Percentiles rank a stretch among this genome's conserved stretches.
These are phyloP conservation scores for Coregonus ussuriensis DNA, from an alignment of 2,797 vertebrate species.

Conservation along the genomic window DNA sequence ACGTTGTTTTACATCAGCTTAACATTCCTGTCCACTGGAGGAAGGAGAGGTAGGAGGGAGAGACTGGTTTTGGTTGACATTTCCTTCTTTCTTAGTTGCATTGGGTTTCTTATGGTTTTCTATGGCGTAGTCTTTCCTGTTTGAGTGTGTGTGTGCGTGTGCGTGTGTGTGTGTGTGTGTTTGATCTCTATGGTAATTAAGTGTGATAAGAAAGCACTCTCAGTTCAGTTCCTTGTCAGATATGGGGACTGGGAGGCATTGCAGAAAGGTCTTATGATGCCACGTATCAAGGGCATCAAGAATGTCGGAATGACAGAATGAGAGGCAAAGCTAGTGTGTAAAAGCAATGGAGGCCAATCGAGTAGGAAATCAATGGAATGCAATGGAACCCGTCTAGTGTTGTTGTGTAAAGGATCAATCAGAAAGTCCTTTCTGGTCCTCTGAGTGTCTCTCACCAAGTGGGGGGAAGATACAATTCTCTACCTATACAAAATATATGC, in stretches of 20 bases:
- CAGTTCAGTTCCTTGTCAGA: neutral
- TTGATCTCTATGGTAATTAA: neutral
- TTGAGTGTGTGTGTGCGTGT: neutral
- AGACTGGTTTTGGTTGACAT: neutral
- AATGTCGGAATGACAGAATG: neutral
- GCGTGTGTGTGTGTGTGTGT: no score
- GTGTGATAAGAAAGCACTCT: neutral
- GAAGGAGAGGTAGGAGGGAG: neutral
- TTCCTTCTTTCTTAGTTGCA: neutral
- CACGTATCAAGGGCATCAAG: conserved; percentile 1
- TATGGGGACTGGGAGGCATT: neutral
- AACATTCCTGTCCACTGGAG: neutral
- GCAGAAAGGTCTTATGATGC: neutral
- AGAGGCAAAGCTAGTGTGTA: neutral
- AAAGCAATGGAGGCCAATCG: no score
- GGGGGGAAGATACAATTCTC: neutral
- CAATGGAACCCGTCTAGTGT: neutral
- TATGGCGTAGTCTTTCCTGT: neutral
- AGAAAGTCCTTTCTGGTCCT: neutral
- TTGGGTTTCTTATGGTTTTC: neutral
- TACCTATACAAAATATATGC: no score
- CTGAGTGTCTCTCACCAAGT: neutral
- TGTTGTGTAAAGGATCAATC: neutral
- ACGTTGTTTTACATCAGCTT: neutral
- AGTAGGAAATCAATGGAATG: neutral